Evolutionary conservation across 2,797 vertebrate genomes (phyloP).

Genomic region (Propithecus perrieri): DNA sequence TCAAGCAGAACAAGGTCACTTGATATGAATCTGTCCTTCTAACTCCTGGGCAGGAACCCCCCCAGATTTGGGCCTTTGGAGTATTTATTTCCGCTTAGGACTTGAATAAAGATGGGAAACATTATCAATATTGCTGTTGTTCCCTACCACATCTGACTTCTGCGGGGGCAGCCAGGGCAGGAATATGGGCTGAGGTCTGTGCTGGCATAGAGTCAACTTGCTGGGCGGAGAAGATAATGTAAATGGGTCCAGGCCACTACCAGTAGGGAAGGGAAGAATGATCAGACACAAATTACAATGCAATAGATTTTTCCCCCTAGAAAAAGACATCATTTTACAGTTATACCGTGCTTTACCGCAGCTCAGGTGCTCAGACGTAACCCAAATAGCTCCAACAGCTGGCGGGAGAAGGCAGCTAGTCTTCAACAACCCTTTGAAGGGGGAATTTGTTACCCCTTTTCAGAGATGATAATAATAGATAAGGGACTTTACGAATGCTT

Average conservation of each 20-base stretch:
- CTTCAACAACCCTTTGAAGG: not conserved
- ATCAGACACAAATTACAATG: not conserved
- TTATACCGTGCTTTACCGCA: not conserved
- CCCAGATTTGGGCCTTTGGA: not conserved
- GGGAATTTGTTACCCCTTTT: not conserved
- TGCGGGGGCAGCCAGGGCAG: not conserved
- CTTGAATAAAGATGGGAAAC: not conserved
- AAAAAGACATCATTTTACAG: not conserved
- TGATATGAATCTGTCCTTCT: not conserved
- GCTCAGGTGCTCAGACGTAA: not conserved
- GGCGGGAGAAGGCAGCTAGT: not conserved
- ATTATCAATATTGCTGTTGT: not conserved
- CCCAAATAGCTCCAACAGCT: not conserved
- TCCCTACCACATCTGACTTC: not conserved
- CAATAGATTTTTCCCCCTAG: not conserved
- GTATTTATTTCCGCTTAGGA: constrained; percentile 22
- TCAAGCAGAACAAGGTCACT: not conserved
- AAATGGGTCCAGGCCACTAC: not conserved
- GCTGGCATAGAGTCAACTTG: not conserved
- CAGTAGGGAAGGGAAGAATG: not conserved
- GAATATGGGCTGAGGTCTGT: not conserved
- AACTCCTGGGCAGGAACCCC: not conserved
- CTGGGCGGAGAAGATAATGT: not conserved
- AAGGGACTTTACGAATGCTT: not conserved
- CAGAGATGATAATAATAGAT: not conserved